phyloP scores from a whole-genome alignment of 1,140 invertebrate genomes.

The Drosophila sp. region DNA sequence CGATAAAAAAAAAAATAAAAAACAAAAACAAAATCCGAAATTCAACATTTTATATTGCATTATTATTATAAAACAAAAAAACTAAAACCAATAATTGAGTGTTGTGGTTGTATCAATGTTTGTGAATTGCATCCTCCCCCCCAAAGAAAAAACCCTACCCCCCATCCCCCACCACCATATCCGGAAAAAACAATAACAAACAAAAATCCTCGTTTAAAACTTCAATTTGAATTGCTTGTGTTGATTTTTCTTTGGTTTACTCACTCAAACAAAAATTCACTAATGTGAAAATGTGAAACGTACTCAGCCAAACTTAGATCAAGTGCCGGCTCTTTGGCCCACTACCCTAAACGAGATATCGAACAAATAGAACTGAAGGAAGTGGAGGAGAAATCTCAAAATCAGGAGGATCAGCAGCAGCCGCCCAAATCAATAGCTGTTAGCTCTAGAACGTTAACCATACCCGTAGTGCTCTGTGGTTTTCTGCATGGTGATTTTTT shows the following conservation, averaged over 20 bases:
- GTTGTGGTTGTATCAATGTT: conserved; percentile 80
- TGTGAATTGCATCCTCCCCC: conserved; percentile 69
- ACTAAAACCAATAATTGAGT: conserved; percentile 49
- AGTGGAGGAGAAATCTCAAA: conserved; percentile 14
- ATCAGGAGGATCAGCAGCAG: conserved; percentile 21
- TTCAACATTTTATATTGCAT: conserved; percentile 44
- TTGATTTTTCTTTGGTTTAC: conserved; percentile 46
- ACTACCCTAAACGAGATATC: conserved; percentile 24
- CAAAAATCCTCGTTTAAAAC: conserved; percentile 31
- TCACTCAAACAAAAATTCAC: background rate
- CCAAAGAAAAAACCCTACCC: conserved; percentile 38
- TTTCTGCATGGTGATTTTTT: conserved; percentile 78
- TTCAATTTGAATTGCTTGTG: conserved; percentile 65
- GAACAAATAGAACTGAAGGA: background rate
- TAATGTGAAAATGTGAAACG: background rate
- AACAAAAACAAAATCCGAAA: conserved; percentile 24
- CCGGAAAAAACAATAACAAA: background rate
- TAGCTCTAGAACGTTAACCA: conserved; percentile 55
- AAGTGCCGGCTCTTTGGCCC: conserved; percentile 52
- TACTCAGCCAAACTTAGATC: conserved; percentile 45
- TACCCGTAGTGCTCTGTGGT: conserved; percentile 78
- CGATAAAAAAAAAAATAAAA: conserved; percentile 46
- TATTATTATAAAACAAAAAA: conserved; percentile 17
- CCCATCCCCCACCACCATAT: background rate
- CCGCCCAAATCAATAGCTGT: conserved; percentile 17